Base-by-base conservation (phyloP, 2,113 vertebrate genomes). In the Aramus guarauna region DNA sequence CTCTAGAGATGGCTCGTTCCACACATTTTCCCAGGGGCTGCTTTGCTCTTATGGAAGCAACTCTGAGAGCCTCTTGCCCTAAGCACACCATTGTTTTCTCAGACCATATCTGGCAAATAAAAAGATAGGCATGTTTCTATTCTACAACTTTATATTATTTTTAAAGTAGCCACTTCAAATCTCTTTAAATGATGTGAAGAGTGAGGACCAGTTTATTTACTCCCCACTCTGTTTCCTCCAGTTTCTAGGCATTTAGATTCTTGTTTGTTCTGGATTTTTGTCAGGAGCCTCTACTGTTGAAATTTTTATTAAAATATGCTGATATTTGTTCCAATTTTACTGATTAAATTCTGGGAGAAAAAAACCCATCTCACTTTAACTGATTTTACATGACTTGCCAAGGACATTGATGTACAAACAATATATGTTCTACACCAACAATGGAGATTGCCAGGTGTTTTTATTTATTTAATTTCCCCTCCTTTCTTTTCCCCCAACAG, bases 401-500 rank as follows among this genome's bases (percentile, higher is more conserved):
- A 43, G 22, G 53, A 71, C 50, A 48, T 56, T 59, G 36, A n/a
- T 72, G 19, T 59, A 64, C 62, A 69, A 62, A 68, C 39, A 64
- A 14, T 71, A 9, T 36, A 64, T 45, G 4, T 55, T 78, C 39
- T 63, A 62, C n/a, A 80, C 76, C 73, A 93, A 72, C 90, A 86
- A 71, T 12, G 52, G 43, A 56, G 15, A 11, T 59, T 88, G 60
- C 68, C 94, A 96, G 95, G 93, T 96, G 89, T 60, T 93, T 96
- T 95, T 95, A 64, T 94, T 96, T 97, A 73, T 94, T 91, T 93
- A 59, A 90, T 78, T 74, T 48, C 41, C 24, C 16, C 68, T 60
- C 24, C 50, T 80, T 77, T 85, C 45, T 85, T 58, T 78, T 52
- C 48, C 30, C 76, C 78, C 64, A 72, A 14, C 58, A 92, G 66